Evolutionary conservation across 2,113 vertebrate genomes (phyloP).

Genomic region (Limnothrissa miodon): DNA sequence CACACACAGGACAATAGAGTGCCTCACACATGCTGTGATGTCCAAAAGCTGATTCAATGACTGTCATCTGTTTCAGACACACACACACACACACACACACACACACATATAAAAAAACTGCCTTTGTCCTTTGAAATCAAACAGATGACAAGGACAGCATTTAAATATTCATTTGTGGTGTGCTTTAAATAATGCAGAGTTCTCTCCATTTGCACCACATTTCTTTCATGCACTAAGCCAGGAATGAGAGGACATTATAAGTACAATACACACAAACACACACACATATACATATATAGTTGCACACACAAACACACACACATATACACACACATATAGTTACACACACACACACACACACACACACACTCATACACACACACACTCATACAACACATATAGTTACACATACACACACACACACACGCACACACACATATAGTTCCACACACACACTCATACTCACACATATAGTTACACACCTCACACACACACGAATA

Average conservation of each 20-base stretch:
- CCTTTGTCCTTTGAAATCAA: constrained; percentile 9
- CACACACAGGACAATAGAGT: background rate
- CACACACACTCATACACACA: constrained; percentile 14
- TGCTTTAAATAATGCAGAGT: background rate
- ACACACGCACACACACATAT: background rate
- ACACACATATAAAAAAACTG: background rate
- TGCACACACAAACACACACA: background rate
- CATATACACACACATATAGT: background rate
- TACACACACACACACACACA: background rate
- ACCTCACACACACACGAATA: constrained; percentile 23
- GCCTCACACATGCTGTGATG: background rate
- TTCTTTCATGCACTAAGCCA: background rate
- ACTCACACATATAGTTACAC: background rate
- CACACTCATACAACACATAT: background rate
- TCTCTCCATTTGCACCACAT: constrained; percentile 6
- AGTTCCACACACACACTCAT: background rate
- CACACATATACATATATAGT: background rate
- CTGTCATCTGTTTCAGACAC: constrained; percentile 16
- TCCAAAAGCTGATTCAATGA: constrained; percentile 6
- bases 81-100: background rate
- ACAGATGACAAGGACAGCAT: background rate
- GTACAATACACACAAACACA: background rate
- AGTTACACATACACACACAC: background rate
- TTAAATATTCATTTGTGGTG: constrained; percentile 14
- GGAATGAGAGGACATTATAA: background rate